Evolutionary conservation across 2,797 vertebrate genomes (phyloP), one percentile per base, ranked within the genome.

Genomic region (Diplodus sargus): DNA sequence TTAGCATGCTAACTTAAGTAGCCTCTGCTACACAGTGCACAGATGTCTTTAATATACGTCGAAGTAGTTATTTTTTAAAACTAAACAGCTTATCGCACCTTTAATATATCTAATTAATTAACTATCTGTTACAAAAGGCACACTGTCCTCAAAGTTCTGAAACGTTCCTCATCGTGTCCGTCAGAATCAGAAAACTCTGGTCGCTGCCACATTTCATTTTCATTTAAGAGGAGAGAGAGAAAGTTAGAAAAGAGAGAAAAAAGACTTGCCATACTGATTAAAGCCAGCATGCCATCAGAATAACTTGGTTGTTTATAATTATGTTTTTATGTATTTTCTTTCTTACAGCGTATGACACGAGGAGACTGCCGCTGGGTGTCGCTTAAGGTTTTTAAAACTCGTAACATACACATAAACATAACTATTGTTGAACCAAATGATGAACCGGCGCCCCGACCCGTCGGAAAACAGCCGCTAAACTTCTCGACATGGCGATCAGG

Each of bases 401-500:
- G 17, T 64, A 11, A 64, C 75, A 94, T 89, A 91, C 91, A 93
- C 85, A 93, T 87, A 91, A 90, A 93, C 88, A 91, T 91, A 93
- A 92, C 87, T 89, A 85, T 81, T 34, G 56, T 79, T 69, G 28
- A 83, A 85, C 76, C 84, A 89, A 79, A 85, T 77, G 53, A 84
- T 83, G 81, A 91, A 85, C 23, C 78, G 45, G 81, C 64, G 81
- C 75, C 76, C 78, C 61, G 66, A 74, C 81, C 91, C 90, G 84
- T 88, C 90, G 79, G 79, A 85, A 47, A 76, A 81, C 22, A 22
- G 43, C 18, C 22, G 47, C 22, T 3, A 4, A 34, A 14, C 56
- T 34, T 5, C 75, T 68, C 1, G 25, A 22, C 56, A 43, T 63
- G 59, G 74, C 76, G 8, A 47, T 87, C 84, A 87, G 30, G 85